A percentile compares a stretch with the other conserved stretches of the same genome.
phyloP scores from a whole-genome alignment of 1,140 invertebrate genomes.

The Sarcophaga bullata region DNA sequence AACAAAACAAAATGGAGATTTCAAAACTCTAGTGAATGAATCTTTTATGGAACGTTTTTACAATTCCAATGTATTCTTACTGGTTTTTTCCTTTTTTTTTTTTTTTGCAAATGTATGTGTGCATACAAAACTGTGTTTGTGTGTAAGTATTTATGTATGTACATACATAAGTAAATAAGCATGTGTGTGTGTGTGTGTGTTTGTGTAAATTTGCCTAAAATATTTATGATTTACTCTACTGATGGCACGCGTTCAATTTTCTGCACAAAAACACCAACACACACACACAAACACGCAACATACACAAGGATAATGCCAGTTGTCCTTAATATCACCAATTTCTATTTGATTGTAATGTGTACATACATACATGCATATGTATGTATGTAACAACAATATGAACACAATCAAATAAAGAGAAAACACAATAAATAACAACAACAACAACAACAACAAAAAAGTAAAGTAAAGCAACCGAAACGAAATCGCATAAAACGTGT shows the following conservation, averaged over 20 bases:
- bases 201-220: slow-evolving; percentile 29
- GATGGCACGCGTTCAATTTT: slow-evolving; percentile 39
- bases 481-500: slow-evolving; percentile 32
- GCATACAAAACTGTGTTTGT: neutral
- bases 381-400: neutral
- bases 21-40: neutral
- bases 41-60: neutral
- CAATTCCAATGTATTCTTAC: too few relatives aligned
- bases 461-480: neutral
- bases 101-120: too few relatives aligned
- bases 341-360: neutral
- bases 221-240: slow-evolving; percentile 30
- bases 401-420: neutral
- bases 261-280: neutral
- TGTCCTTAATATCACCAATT: neutral
- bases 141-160: too few relatives aligned
- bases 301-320: slow-evolving; percentile 3
- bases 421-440: neutral
- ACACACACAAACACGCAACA: too few relatives aligned
- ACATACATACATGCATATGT: neutral
- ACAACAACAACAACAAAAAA: slow-evolving; percentile 8
- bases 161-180: neutral
- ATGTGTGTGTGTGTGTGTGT: neutral
- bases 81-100: too few relatives aligned
- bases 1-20: slow-evolving; percentile 18